Evolutionary conservation across 2,797 vertebrate genomes (phyloP).

Genomic region (Trachops cirrhosus): DNA sequence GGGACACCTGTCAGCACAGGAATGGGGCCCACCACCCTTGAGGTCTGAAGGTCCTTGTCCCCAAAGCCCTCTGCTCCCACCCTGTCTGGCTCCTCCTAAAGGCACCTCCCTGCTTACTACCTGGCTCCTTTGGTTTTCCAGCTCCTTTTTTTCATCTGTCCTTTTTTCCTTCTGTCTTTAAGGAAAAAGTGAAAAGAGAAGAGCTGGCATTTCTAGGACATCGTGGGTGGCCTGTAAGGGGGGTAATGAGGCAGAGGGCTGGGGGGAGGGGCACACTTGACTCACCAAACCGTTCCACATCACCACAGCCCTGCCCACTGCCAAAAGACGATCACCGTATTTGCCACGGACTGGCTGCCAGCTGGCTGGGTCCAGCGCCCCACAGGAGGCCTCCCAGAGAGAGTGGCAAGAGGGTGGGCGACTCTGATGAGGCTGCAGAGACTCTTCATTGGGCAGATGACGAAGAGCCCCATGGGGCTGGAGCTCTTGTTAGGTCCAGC

Average conservation of each 20-base stretch:
- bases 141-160: neutral
- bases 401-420: neutral
- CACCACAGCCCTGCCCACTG: neutral
- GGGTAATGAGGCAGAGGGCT: neutral
- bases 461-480: neutral
- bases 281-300: neutral
- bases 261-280: neutral
- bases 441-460: neutral
- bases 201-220: neutral
- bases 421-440: neutral
- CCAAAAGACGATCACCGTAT: neutral
- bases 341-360: neutral
- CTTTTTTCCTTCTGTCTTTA: slow-evolving; percentile 13
- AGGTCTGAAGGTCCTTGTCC: neutral
- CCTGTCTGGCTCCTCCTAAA: neutral
- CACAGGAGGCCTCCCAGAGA: neutral
- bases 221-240: slow-evolving; percentile 10
- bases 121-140: neutral
- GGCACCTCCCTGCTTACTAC: neutral
- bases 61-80: too few species aligned
- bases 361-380: neutral
- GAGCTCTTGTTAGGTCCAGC: neutral
- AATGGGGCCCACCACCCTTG: neutral
- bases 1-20: neutral
- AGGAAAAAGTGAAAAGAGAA: slow-evolving; percentile 15